These are phyloP conservation scores for Oryzias woworae DNA, from an alignment of 2,113 vertebrate species.

Conservation along the genomic window DNA sequence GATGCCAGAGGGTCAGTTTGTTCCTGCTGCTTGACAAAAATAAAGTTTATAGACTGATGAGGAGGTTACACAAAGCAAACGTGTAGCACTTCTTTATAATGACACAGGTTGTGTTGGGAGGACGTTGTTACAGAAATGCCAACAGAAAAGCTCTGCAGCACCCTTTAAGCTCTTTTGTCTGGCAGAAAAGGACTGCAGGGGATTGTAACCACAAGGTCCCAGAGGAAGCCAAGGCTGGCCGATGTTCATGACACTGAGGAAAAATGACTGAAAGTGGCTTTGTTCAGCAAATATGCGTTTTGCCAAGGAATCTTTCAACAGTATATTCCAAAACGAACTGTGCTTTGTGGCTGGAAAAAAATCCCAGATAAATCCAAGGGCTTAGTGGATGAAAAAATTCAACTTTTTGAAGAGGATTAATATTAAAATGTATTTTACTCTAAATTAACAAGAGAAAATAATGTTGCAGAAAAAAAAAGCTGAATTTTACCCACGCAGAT, in stretches of 20 bases:
- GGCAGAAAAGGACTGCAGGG: background rate
- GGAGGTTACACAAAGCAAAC: background rate
- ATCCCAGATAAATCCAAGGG: background rate
- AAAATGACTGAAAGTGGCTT: background rate
- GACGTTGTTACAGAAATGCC: background rate
- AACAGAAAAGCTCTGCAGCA: background rate
- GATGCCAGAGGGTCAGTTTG: no score
- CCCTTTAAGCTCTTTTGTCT: background rate
- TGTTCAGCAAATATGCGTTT: background rate
- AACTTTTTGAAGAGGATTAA: background rate
- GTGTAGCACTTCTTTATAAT: no score
- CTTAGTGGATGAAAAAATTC: background rate
- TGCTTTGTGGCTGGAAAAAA: background rate
- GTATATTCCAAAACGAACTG: background rate
- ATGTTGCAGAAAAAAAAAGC: no score
- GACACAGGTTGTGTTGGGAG: background rate
- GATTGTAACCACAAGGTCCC: background rate
- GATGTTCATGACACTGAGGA: background rate
- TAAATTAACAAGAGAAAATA: background rate
- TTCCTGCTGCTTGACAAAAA: no score
- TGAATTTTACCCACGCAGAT: background rate
- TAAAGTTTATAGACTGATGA: no score
- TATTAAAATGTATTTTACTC: background rate
- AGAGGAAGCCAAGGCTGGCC: background rate
- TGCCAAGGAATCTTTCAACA: background rate